Evolutionary conservation across 2,888 invertebrate genomes (phyloP), one percentile per base, ranked within the genome.

Genomic region (Miltochrista miniata): DNA sequence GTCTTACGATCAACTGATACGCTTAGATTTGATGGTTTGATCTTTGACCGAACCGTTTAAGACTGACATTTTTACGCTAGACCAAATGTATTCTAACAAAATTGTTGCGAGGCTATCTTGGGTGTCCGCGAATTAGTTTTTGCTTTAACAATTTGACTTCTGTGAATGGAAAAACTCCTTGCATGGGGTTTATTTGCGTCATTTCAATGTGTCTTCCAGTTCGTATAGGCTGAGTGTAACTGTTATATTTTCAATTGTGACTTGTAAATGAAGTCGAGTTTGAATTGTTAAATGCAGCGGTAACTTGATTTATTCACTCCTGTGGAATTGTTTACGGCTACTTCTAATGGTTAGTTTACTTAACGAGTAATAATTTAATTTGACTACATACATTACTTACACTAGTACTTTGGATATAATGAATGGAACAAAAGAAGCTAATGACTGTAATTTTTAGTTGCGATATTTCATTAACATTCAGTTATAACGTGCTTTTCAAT

Each of bases 1-100:
- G 39, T 36, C 43, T 48, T 13, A 34, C 41, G 36, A 61, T 57
- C 42, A 49, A 44, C 41, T 36, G 44, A 43, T 49, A 51, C 59
- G 54, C 47, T 42, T 49, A 30, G 39, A 10, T 44, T 44, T 49
- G 29, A 49, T 49, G 13, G 29, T 24, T 12, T 43, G 51, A 43
- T 43, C 46, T 43, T 34, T 47, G 46, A 43, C 43, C 39, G 38
- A 33, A 42, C 15, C 18, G 18, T 24, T 18, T 7, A 12, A 15
- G 41, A 47, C 15, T 33, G 37, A 24, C 24, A 12, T 42, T 42
- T 42, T 43, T 15, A 30, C 5, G 30, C 29, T 36, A 12, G 9
- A 18, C 1, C 2, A 40, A 35, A 37, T 15, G 15, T 48, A 15
- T 34, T 31, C 42, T 14, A 35, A 1, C 35, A 18, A 29, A 47